Base-by-base conservation (phyloP, 2,888 invertebrate species). In the Sphaeridia pumilis region DNA sequence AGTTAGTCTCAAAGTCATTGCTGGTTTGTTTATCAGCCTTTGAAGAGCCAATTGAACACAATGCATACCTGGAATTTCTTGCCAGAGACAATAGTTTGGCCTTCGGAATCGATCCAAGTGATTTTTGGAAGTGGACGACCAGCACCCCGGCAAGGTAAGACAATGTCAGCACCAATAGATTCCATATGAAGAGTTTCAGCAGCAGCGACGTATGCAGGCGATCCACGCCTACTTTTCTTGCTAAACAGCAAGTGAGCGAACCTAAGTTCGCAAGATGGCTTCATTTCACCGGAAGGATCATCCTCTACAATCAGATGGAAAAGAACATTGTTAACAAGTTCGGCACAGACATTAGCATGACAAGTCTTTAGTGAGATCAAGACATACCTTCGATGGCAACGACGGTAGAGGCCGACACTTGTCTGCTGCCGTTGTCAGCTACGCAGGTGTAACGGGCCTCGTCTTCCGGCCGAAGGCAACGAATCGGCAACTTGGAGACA, bases 401-500 rank as follows among this genome's bases (percentile, higher is more conserved):
- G 20, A 46, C 52, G 17, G 69, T 66, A n/a, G 63, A 61, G 5
- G 67, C 60, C 17, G 58, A 60, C 22, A 64, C 49, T 42, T 66
- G 59, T 24, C 66, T 54, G 47, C 65, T 67, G 25, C 67, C 65
- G 26, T 69, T 70, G 28, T 66, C 66, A 7, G 72, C 74, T 2
- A 73, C 70, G 58, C 75, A 74, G 2, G 71, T 69, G 66, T 74
- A 74, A n/a, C 55, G 55, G 2, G 69, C 74, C 42, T 67, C 67
- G 54, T 70, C 69, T 2, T 65, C 65, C 0, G 67, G 66, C 3
- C 67, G 65, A 4, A 70, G 67, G 57, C 75, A 75, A 56, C 72
- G 72, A 14, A 75, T 57, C 52, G 64, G 69, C 20, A 74, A 67
- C 21, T 68, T 68, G 7, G 73, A 70, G 54, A 66, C 67, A 2